Base-by-base conservation (phyloP, 2,888 invertebrate species). In the Willowsia nigromaculata region DNA sequence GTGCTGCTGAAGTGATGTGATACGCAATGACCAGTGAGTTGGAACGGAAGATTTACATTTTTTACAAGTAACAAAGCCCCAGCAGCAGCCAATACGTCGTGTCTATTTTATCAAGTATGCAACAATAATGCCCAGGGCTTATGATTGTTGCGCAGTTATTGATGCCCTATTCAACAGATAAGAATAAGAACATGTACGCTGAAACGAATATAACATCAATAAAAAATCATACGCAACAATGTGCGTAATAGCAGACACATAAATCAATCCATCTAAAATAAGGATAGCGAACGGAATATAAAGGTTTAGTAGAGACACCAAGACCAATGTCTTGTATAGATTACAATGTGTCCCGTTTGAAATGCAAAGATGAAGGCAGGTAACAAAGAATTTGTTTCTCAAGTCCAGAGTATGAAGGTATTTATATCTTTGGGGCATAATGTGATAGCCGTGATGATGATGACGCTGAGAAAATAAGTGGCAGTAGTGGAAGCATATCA, bases 1-100 rank as follows among this genome's bases (percentile, higher is more conserved):
- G n/a, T 33, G n/a, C 5, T 65, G 65, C 33, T 30, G 33, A 9
- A 33, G 33, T 33, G 5, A 18, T n/a, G 56, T 59, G 62, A 40
- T 81, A 59, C 40, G 81, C 59, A 81, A 59, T 59, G 59, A 25
- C 81, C 81, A 59, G 11, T 81, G 81, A 81, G 56, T 59, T 81
- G 81, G 62, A 81, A 81, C 81, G 81, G 81, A 81, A 81, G 81
- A 81, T 81, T 56, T 81, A 27, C 59, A n/a, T 50, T 37, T 81
- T 81, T 56, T 81, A 7, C 22, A 47, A 9, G 43, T 74, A 59
- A 59, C 27, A 27, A 6, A 30, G 33, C 40, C 40, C 18, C 37
- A 13, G 33, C 65, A 68, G 18, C 37, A 40, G 68, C 68, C 68
- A 68, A 68, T 68, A 37, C 33, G 68, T 68, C 68, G 68, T 68